Evolutionary conservation across 92 coral and sea anemone species (phyloP).

Genomic region (Hydrozoanthus gracilis): DNA sequence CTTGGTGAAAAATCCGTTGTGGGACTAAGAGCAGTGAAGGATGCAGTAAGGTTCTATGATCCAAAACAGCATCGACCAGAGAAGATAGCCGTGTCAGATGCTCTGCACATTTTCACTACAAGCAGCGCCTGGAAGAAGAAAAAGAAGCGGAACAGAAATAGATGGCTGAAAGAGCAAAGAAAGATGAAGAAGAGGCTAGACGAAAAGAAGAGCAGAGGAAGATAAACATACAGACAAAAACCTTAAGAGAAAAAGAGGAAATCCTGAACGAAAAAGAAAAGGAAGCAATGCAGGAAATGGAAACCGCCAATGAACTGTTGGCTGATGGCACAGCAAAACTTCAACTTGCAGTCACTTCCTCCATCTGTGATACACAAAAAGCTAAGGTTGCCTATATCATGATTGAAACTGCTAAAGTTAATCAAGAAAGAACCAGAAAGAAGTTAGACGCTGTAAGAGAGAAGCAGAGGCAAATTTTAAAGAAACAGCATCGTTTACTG

Average conservation of each 20-base stretch:
- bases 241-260: slow-evolving; percentile 57
- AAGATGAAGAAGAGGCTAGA: slow-evolving; percentile 54
- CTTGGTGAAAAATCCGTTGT: slow-evolving; percentile 58
- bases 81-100: slow-evolving; percentile 29
- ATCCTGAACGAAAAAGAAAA: slow-evolving; percentile 35
- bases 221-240: slow-evolving; percentile 50
- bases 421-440: slow-evolving; percentile 53
- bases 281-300: slow-evolving; percentile 59
- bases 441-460: slow-evolving; percentile 59
- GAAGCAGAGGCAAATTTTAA: slow-evolving; percentile 53
- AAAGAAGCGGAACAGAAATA: slow-evolving; percentile 51
- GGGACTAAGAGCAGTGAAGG: slow-evolving; percentile 65
- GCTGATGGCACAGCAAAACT: slow-evolving; percentile 45
- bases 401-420: slow-evolving; percentile 59
- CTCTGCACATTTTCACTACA: slow-evolving; percentile 37
- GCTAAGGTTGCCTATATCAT: slow-evolving; percentile 58
- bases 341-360: slow-evolving; percentile 42
- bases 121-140: slow-evolving; percentile 44
- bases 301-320: slow-evolving; percentile 52
- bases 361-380: slow-evolving; percentile 61
- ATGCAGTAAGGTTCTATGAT: slow-evolving; percentile 71
- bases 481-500: slow-evolving; percentile 58
- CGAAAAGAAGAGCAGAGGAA: slow-evolving; percentile 36
- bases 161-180: slow-evolving; percentile 52
- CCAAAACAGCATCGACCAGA: slow-evolving; percentile 59